Evolutionary conservation across 1,140 invertebrate genomes (phyloP), one percentile per base, ranked within the genome.

Genomic region (Dreissena rostriformis): DNA sequence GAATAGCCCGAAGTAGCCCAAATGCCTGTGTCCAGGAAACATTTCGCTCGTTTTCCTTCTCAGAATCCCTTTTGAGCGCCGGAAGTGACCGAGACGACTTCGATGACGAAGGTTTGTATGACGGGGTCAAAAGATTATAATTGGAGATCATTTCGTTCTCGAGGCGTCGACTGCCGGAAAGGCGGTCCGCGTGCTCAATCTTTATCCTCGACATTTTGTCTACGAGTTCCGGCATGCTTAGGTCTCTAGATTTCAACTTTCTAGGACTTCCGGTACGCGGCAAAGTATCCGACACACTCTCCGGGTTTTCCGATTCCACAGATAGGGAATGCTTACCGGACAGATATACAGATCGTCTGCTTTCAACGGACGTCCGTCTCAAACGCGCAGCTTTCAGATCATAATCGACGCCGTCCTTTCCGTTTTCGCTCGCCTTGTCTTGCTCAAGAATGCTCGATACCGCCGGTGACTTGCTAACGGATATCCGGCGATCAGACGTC

Each of bases 1-100:
- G 82, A 53, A 77, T 77, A 29, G 52, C 67, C 17, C 75, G 66
- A 10, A 84, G 29, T 65, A 84, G 17, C 29, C 82, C 82, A 53
- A 84, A 77, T 17, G 82, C 82, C 51, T 84, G 73, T 17, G 82
- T 84, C 82, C 82, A 84, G 15, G 74, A 53, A 17, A 84, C 82
- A 14, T 55, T 76, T 6, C 75, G 28, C 7, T 67, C 26, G n/a
- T 68, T 49, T 28, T 70, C 57, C 77, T 71, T 70, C 19, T n/a
- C 19, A 14, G 57, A 28, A 55, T 87, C 53, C 17, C 82, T 86
- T 68, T 55, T 51, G 53, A 84, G 49, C 19, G 57, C 67, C n/a
- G 73, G 73, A 63, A 84, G 74, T 57, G 82, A 84, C 15, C 68
- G 67, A 5, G 73, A 55, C 10, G 82, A 84, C 51, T 66, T 65